phyloP scores from a whole-genome alignment of 1,140 invertebrate genomes.

The Lysiphlebus fabarum region DNA sequence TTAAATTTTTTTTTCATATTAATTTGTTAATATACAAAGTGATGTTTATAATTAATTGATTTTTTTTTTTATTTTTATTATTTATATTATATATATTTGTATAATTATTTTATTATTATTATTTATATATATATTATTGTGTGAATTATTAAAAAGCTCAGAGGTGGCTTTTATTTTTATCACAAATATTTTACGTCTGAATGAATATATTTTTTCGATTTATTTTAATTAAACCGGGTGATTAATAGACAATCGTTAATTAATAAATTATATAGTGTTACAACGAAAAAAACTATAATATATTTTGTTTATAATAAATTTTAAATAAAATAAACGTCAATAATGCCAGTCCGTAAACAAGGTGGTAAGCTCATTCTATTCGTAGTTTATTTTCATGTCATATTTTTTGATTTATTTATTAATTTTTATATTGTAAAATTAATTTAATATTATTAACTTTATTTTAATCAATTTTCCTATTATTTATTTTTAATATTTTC shows the following conservation, averaged over 20 bases:
- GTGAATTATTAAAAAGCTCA: no score
- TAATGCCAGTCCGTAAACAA: slow-evolving; percentile 55
- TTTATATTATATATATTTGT: no score
- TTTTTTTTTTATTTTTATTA: no score
- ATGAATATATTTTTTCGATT: background rate
- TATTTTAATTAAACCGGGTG: background rate
- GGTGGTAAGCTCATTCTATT: slow-evolving; percentile 50
- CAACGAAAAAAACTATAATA: slow-evolving; percentile 12
- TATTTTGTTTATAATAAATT: no score
- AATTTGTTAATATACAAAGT: background rate
- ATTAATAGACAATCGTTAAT: background rate
- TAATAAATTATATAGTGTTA: background rate
- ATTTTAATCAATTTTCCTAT: background rate
- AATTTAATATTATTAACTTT: no score
- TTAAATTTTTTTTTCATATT: background rate
- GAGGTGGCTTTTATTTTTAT: no score
- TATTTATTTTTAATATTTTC: slow-evolving; percentile 1
- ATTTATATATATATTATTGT: no score
- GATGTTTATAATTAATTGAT: background rate
- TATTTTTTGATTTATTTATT: no score
- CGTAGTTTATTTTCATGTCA: slow-evolving; percentile 11
- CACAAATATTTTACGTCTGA: background rate
- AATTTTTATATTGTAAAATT: background rate
- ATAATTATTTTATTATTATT: no score
- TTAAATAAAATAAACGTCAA: slow-evolving; percentile 16